These are phyloP conservation scores for Notodonta dromedarius DNA, from an alignment of 2,888 invertebrate species.

Conservation along the genomic window DNA sequence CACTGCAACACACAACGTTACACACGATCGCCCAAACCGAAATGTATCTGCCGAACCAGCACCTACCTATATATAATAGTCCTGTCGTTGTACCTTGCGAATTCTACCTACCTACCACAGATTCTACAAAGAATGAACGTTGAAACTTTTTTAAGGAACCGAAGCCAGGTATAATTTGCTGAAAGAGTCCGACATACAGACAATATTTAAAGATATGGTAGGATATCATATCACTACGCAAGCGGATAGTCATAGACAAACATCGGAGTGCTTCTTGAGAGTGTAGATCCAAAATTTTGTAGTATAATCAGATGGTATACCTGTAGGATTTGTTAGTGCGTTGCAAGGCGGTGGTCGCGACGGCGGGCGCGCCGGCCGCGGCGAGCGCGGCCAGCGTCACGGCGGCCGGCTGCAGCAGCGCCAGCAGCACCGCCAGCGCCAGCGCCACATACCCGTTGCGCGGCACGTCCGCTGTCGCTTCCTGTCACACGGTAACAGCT, in stretches of 20 bases:
- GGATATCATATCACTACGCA: neutral
- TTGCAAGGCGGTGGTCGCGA: conserved; percentile 17
- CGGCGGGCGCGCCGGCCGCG: conserved; percentile 24
- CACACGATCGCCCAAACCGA: conserved; percentile 14
- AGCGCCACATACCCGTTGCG: conserved; percentile 53
- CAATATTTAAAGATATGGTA: too few relatives aligned
- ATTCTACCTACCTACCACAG: too few relatives aligned
- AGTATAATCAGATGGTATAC: neutral
- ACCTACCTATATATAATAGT: neutral
- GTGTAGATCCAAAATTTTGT: too few relatives aligned
- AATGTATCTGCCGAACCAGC: neutral
- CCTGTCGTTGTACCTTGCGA: neutral
- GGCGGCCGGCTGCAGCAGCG: conserved; percentile 49
- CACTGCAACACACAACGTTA: conserved; percentile 14
- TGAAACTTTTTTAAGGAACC: too few relatives aligned
- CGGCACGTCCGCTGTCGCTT: conserved; percentile 56
- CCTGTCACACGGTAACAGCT: conserved; percentile 37
- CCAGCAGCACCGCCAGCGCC: conserved; percentile 38
- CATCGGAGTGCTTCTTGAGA: too few relatives aligned
- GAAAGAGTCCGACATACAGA: too few relatives aligned
- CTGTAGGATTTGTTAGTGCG: conserved; percentile 18
- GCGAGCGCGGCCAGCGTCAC: conserved; percentile 45
- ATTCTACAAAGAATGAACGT: too few relatives aligned
- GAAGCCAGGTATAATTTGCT: too few relatives aligned
- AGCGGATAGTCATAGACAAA: too few relatives aligned